Evolutionary conservation across 2,888 invertebrate species (phyloP).

Genomic region (Globia sparganii): DNA sequence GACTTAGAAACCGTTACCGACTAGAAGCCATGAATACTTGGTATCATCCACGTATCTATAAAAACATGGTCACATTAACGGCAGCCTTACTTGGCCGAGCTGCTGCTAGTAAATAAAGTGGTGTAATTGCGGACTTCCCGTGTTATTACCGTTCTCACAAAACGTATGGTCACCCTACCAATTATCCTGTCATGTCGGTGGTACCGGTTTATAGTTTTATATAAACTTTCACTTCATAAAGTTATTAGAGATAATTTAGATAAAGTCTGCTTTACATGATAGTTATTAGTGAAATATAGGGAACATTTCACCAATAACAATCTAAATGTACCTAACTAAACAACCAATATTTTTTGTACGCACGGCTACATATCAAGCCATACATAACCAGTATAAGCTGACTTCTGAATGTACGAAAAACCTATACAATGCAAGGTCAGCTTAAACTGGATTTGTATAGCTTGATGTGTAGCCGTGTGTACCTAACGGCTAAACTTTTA

Average conservation of each 20-base stretch:
- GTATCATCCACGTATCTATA: conserved; percentile 43
- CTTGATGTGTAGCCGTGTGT: no score
- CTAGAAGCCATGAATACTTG: conserved; percentile 53
- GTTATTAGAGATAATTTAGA: background rate
- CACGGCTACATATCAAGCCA: no score
- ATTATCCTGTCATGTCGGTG: conserved; percentile 70
- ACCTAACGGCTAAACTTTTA: background rate
- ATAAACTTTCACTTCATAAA: conserved; percentile 51
- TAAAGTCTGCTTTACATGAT: background rate
- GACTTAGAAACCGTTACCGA: conserved; percentile 57
- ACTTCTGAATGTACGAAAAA: no score
- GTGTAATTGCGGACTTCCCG: conserved; percentile 77
- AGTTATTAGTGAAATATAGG: background rate
- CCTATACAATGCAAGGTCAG: no score
- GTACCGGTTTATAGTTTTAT: conserved; percentile 50
- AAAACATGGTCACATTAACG: conserved; percentile 64
- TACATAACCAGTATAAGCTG: no score
- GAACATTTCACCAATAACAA: no score
- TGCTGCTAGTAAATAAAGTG: conserved; percentile 67
- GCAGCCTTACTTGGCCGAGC: conserved; percentile 50
- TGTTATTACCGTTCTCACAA: conserved; percentile 72
- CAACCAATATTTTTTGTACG: background rate
- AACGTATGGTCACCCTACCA: conserved; percentile 68
- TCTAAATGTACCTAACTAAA: accelerated
- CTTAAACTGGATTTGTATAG: no score